Percentiles rank a stretch among this genome's conserved stretches.
These are phyloP conservation scores for Archaeoteleia sp. DNA, from an alignment of 2,888 invertebrate species.

Conservation along the genomic window DNA sequence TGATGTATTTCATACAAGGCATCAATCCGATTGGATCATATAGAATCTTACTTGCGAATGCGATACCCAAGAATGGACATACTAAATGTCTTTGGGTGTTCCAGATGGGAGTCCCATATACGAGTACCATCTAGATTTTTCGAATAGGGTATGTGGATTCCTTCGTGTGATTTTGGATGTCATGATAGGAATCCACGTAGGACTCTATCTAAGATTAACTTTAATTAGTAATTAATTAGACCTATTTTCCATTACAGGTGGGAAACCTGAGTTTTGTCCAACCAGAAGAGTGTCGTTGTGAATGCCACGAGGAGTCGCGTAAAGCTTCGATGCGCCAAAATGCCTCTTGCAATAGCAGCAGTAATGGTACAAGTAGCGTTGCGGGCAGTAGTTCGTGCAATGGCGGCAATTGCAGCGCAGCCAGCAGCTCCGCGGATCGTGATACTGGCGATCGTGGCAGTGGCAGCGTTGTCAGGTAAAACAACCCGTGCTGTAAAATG, in stretches of 20 bases:
- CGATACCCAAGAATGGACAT: no score
- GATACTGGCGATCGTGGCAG: constrained; percentile 58
- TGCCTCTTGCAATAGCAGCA: constrained; percentile 62
- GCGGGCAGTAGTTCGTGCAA: constrained; percentile 57
- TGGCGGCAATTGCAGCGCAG: constrained; percentile 62
- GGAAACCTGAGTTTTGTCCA: constrained; percentile 85
- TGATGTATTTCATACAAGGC: no score
- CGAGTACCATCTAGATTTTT: no score
- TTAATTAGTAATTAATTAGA: background rate
- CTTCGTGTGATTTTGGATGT: no score
- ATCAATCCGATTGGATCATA: no score
- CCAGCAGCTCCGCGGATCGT: constrained; percentile 51
- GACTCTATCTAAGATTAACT: no score
- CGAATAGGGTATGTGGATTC: no score
- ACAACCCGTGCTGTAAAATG: constrained; percentile 15
- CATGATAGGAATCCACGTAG: no score
- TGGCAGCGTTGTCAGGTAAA: constrained; percentile 72
- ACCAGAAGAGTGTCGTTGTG: constrained; percentile 91
- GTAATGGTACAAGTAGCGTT: constrained; percentile 53
- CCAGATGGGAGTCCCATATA: no score
- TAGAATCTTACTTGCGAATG: no score
- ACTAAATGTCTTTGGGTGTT: no score
- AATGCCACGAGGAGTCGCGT: constrained; percentile 83
- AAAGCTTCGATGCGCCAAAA: constrained; percentile 60
- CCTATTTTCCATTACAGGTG: constrained; percentile 61